A percentile compares a stretch with the other conserved stretches of the same genome.
Conservation (phyloP, 2,797 vertebrate species). For the Sebastes goodei region DNA sequence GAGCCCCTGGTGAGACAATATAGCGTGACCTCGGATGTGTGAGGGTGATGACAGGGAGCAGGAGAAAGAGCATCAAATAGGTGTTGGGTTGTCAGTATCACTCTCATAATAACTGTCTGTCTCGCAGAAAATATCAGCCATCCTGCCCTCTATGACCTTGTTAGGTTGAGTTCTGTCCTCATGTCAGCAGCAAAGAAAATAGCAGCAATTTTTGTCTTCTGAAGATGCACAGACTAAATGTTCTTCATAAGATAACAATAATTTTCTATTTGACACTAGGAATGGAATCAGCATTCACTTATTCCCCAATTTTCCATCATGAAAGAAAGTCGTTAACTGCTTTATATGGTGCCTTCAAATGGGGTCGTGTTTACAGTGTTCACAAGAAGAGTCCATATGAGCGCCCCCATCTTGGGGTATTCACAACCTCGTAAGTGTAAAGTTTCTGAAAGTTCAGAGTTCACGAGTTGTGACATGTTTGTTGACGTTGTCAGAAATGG, state of each 20-base stretch:
- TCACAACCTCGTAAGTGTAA: no score
- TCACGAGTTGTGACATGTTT: no score
- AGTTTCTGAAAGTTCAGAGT: no score
- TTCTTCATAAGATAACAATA: conserved; percentile 6
- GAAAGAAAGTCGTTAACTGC: conserved; percentile 11
- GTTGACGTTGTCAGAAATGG: no score
- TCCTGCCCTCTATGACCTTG: background rate
- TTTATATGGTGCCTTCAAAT: background rate
- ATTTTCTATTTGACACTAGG: background rate
- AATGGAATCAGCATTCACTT: background rate
- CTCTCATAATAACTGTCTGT: background rate
- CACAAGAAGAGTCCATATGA: no score
- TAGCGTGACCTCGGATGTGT: background rate
- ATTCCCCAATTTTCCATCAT: conserved; percentile 1
- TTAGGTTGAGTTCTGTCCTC: background rate
- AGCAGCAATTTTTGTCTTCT: background rate
- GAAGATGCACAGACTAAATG: background rate
- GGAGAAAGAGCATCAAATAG: background rate
- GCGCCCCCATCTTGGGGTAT: no score
- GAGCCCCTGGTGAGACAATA: conserved; percentile 92
- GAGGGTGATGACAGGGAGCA: background rate
- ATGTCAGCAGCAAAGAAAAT: background rate
- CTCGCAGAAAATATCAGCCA: background rate
- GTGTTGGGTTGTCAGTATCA: background rate
- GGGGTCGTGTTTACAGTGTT: no score